Percentiles rank a stretch among this genome's conserved stretches.
phyloP scores from a whole-genome alignment of 1,140 invertebrate species.

The Hormaphis cornu region DNA sequence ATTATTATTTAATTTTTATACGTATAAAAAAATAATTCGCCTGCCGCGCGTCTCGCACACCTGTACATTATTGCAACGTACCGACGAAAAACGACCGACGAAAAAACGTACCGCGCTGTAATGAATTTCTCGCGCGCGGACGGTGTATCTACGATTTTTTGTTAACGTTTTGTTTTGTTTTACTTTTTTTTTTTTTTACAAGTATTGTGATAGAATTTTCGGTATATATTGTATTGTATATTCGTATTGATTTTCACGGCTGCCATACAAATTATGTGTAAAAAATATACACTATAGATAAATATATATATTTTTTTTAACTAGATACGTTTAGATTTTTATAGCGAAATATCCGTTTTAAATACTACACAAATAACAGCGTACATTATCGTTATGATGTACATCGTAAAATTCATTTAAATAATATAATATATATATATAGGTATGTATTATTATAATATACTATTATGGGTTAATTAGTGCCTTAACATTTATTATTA shows the following conservation, averaged over 20 bases:
- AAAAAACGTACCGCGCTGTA: too few species aligned
- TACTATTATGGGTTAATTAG: constrained; percentile 31
- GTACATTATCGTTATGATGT: neutral
- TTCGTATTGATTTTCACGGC: constrained; percentile 4
- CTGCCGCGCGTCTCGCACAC: too few species aligned
- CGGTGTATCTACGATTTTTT: too few species aligned
- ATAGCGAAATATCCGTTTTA: too few species aligned
- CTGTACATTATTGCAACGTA: too few species aligned
- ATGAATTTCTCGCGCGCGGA: too few species aligned
- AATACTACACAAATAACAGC: too few species aligned
- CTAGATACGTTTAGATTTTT: constrained; percentile 24
- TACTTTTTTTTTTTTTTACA: neutral
- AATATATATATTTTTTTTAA: constrained; percentile 8
- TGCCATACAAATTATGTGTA: constrained; percentile 5
- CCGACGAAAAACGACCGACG: too few species aligned
- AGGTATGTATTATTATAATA: constrained; percentile 1
- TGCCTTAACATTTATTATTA: constrained; percentile 21
- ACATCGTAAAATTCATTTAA: neutral
- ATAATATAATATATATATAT: neutral
- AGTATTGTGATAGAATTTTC: constrained; percentile 22
- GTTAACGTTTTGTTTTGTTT: too few species aligned
- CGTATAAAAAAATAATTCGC: too few species aligned
- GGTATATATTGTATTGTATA: neutral
- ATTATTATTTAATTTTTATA: too few species aligned
- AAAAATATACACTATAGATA: neutral